Conservation (phyloP, 2,113 vertebrate species). For the Lichenostomus cassidix region DNA sequence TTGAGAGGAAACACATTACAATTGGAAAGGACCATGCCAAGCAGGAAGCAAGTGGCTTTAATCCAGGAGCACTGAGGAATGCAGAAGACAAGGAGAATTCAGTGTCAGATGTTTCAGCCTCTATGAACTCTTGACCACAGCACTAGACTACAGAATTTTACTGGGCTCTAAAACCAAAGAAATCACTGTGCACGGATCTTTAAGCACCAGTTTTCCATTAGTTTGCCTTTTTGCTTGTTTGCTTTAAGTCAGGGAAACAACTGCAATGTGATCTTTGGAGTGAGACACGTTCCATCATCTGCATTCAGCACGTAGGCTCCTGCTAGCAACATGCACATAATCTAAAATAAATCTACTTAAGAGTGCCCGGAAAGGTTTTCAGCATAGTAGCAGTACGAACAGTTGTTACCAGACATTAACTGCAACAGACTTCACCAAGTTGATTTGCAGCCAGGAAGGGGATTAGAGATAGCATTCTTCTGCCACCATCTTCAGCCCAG, state of each 20-base stretch:
- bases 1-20: constrained; percentile 48
- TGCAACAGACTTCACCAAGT: constrained; percentile 17
- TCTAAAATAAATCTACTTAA: constrained; percentile 34
- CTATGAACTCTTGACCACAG: constrained; percentile 20
- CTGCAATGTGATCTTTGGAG: constrained; percentile 32
- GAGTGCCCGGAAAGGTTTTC: not conserved
- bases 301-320: constrained; percentile 32
- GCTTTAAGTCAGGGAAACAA: constrained; percentile 15
- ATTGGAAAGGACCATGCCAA: constrained; percentile 34
- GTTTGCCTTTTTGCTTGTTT: not conserved
- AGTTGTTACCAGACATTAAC: constrained; percentile 48
- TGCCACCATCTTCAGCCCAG: not conserved
- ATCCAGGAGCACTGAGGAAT: constrained; percentile 42
- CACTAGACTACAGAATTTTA: not conserved
- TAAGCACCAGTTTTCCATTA: not conserved
- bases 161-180: not conserved
- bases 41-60: constrained; percentile 51
- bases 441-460: constrained; percentile 25
- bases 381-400: not conserved
- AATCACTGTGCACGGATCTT: not conserved
- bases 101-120: constrained; percentile 23
- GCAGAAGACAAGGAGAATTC: constrained; percentile 37
- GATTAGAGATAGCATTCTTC: constrained; percentile 22
- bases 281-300: not conserved
- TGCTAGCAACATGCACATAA: not conserved